Conservation (phyloP, 1,140 invertebrate genomes). For the Chrysomallon squamiferum region DNA sequence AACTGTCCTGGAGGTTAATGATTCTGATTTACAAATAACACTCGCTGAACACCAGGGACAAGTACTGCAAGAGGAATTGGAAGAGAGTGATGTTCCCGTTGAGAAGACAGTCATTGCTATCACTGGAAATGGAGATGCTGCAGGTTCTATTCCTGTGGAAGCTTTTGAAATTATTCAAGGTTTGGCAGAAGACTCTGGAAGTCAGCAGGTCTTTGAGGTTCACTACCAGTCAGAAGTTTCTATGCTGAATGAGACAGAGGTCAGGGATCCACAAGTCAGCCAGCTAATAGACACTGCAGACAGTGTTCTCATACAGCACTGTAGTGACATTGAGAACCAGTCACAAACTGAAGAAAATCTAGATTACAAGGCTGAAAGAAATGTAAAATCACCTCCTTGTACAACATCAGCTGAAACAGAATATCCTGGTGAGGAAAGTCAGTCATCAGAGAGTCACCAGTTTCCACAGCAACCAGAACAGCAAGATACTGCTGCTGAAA, state of each 20-base stretch:
- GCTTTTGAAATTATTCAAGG: conserved; percentile 35
- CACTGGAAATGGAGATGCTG: conserved; percentile 12
- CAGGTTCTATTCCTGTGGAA: conserved; percentile 23
- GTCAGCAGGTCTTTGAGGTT: conserved; percentile 38
- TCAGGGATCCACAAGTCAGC: no score
- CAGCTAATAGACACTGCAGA: no score
- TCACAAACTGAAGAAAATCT: no score
- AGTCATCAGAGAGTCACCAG: background rate
- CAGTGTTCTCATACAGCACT: no score
- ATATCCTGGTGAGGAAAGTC: no score
- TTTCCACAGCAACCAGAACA: background rate
- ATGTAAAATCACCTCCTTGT: no score
- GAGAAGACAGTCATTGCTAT: conserved; percentile 23
- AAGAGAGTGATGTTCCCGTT: background rate
- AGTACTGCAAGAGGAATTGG: conserved; percentile 10
- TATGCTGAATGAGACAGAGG: background rate
- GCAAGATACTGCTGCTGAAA: background rate
- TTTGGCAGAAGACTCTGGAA: conserved; percentile 14
- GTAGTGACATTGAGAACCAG: no score
- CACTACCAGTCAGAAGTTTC: conserved; percentile 25
- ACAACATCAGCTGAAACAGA: no score
- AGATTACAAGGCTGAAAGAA: no score
- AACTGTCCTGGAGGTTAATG: conserved; percentile 16
- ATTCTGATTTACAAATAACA: conserved; percentile 19
- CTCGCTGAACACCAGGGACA: conserved; percentile 6